Conservation (phyloP, 2,888 invertebrate species). For the Aphidius colemani region DNA sequence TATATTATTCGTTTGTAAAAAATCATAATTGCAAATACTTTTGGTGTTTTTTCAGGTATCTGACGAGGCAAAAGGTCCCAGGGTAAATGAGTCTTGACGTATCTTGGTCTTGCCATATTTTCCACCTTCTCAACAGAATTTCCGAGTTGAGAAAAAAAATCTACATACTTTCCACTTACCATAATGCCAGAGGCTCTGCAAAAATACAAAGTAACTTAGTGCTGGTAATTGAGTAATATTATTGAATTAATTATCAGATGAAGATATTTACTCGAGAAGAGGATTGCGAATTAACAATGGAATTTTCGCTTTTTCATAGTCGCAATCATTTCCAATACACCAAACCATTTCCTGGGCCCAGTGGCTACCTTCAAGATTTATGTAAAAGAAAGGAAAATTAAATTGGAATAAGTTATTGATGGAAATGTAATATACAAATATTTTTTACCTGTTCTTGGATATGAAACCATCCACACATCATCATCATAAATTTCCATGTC, state of each 20-base stretch:
- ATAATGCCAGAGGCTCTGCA: slow-evolving; percentile 50
- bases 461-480: slow-evolving; percentile 87
- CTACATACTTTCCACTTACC: slow-evolving; percentile 48
- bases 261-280: slow-evolving; percentile 50
- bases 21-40: slow-evolving; percentile 61
- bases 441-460: slow-evolving; percentile 80
- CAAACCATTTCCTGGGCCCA: slow-evolving; percentile 95
- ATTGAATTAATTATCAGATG: neutral
- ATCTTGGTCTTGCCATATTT: slow-evolving; percentile 72
- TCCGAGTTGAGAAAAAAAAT: slow-evolving; percentile 62
- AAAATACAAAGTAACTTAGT: slow-evolving; percentile 14
- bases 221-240: neutral
- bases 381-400: slow-evolving; percentile 9
- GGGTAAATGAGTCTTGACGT: slow-evolving; percentile 77
- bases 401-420: slow-evolving; percentile 1
- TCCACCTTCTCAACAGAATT: slow-evolving; percentile 76
- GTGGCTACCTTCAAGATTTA: slow-evolving; percentile 71
- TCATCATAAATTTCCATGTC: slow-evolving; percentile 74
- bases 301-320: slow-evolving; percentile 73
- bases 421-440: neutral
- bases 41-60: slow-evolving; percentile 67
- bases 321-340: slow-evolving; percentile 80
- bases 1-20: no score
- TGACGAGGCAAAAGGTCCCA: slow-evolving; percentile 71
- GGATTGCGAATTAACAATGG: slow-evolving; percentile 66